Evolutionary conservation across 2,797 vertebrate species (phyloP).

Genomic region (Phrynocephalus forsythii): DNA sequence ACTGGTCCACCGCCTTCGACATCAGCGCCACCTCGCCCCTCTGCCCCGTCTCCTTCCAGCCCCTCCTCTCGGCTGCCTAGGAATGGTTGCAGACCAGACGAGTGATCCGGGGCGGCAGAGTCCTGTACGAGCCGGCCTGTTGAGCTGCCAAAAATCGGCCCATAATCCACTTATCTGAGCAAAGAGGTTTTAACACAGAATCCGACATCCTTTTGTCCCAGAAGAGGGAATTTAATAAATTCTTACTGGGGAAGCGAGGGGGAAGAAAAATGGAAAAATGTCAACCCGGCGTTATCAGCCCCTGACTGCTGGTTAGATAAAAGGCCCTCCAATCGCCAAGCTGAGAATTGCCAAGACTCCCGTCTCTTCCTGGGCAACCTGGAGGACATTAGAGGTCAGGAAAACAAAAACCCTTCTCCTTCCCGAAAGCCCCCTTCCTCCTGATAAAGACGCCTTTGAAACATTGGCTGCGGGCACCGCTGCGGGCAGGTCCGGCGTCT

Average conservation of each 20-base stretch:
- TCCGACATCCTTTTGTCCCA: constrained; percentile 12
- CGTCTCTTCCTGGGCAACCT: background rate
- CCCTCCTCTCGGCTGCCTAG: background rate
- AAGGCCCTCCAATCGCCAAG: background rate
- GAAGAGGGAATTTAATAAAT: constrained; percentile 34
- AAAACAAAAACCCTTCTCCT: background rate
- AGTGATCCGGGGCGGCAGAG: background rate
- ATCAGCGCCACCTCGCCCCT: background rate
- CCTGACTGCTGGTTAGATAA: constrained; percentile 18
- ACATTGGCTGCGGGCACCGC: background rate
- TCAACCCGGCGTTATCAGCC: constrained; percentile 16
- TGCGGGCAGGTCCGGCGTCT: background rate
- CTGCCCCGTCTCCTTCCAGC: background rate
- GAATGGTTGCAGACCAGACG: background rate
- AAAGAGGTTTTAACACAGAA: constrained; percentile 15
- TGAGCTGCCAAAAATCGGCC: background rate
- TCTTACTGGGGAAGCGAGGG: background rate
- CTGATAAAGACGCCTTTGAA: background rate
- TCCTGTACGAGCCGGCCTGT: background rate
- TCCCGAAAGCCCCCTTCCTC: background rate
- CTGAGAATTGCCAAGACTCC: background rate
- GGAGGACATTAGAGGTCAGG: background rate
- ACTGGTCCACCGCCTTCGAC: background rate
- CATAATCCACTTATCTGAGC: constrained; percentile 32
- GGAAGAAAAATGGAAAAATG: background rate